Base-by-base conservation (phyloP, 2,888 invertebrate species). In the Epiblema foenella region DNA sequence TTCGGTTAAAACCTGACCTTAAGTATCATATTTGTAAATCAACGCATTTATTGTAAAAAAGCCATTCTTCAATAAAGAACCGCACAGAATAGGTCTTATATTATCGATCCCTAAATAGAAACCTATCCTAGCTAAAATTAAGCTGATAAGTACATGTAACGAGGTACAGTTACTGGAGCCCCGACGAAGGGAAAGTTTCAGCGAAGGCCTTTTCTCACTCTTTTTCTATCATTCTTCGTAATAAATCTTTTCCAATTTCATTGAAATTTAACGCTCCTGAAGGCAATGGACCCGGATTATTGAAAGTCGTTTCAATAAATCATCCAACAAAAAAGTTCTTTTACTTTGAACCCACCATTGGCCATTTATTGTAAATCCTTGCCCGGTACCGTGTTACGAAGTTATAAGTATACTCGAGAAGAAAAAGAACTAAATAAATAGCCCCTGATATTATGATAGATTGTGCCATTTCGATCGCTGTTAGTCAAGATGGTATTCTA, bases 161-260 rank as follows among this genome's bases (percentile, higher is more conserved):
- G 65, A 46, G 46, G 64, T 54, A 46, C 46, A 66, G 65, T 60
- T 54, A 52, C 37, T 42, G 39, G 51, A 49, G 15, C 73, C 59
- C 39, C 46, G 51, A 64, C 69, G 33, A 46, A 68, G 72, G 52
- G 39, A 70, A 75, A 76, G 73, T 75, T 76, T 78, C 64, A 73
- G 72, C 67, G 57, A 73, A 62, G 74, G 75, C 75, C 67, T 68
- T 75, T 77, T 74, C 69, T 56, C 70, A 75, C 77, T 75, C 68
- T 78, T 81, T 75, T 66, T 67, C 58, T 62, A 68, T 63, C 59
- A 57, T 77, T 75, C 70, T 70, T 68, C 69, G 73, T 70, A 70
- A 74, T 78, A 77, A 76, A 77, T 79, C 78, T 79, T 82, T 78
- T 79, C 76, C 79, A 79, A 80, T 79, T 81, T 77, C 77, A 79